Evolutionary conservation across 2,113 vertebrate genomes (phyloP), one percentile per base, ranked within the genome.

Genomic region (Rhinichthys klamathensis): DNA sequence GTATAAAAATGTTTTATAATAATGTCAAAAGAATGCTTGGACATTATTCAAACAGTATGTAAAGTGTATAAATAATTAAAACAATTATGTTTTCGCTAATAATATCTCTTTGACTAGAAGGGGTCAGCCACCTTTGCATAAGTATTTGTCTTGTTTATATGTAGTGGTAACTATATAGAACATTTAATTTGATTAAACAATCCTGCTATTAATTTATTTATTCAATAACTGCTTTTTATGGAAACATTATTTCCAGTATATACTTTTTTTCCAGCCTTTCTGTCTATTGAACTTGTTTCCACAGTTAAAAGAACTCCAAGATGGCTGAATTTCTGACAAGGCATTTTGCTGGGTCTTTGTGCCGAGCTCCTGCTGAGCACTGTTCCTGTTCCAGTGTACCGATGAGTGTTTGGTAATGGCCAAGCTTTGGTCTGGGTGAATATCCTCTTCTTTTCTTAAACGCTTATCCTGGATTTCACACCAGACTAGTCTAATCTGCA

Each of bases 381-480:
- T 74, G 12, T 30, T 35, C 32, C 25, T 30, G 54, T 82, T 65
- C 38, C 38, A 60, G 76, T 18, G 51, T 32, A 86, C 13, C 9
- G 63, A 86, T 83, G 78, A 81, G 60, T 6, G 51, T 46, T 79
- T 51, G 69, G 83, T 67, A 74, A 74, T 73, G 84, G 32, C 44
- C 8, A 16, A 70, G 78, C 41, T 41, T 38, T 80, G 25, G 25
- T 54, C 58, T 80, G 77, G 18, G 30, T 85, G 35, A 61, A 74
- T 69, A 46, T 46, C 69, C 65, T 85, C 54, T 72, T 85, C 38
- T 85, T 73, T 74, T 60, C 74, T 32, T 56, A 23, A 51, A 46
- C 32, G 81, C 67, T 85, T 74, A 81, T 85, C 69, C 27, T 81
- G 25, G 58, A 85, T 74, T 85, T 81, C 56, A 85, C 67, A 80